Conservation (phyloP, 1,140 invertebrate genomes). For the Listronotus bonariensis region DNA sequence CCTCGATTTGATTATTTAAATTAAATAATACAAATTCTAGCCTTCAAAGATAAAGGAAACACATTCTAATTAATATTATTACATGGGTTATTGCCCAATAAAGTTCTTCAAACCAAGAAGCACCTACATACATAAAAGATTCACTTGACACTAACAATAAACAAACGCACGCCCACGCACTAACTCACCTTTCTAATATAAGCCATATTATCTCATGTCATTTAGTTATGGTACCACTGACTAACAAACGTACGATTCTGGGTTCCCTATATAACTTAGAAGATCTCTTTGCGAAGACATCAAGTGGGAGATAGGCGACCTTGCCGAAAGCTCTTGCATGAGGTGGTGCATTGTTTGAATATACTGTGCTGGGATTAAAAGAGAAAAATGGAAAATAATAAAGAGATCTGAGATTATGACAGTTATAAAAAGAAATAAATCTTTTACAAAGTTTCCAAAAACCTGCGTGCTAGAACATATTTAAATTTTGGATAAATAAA, state of each 20-base stretch:
- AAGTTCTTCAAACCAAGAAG: neutral
- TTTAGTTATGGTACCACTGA: conserved; percentile 17
- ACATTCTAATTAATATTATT: no score
- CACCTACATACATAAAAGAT: neutral
- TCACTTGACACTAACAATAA: conserved; percentile 3
- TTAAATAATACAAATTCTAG: no score
- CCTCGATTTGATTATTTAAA: no score
- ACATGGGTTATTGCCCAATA: neutral
- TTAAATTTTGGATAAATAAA: no score
- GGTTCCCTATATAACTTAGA: conserved; percentile 44
- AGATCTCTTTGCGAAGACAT: conserved; percentile 15
- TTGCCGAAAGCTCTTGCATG: conserved; percentile 19
- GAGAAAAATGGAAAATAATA: neutral
- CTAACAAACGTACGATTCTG: conserved; percentile 15
- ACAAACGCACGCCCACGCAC: conserved; percentile 15
- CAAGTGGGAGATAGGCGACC: conserved; percentile 27
- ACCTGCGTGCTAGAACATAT: no score
- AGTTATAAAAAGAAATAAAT: no score
- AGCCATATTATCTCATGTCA: conserved; percentile 26
- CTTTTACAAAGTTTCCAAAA: no score
- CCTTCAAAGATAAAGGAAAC: no score
- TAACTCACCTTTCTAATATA: conserved; percentile 24
- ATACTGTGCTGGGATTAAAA: neutral
- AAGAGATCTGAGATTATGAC: no score
- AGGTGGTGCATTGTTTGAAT: conserved; percentile 8